Percentiles rank a stretch among this genome's conserved stretches.
These are phyloP conservation scores for Poecilia velifera DNA, from an alignment of 2,797 vertebrate genomes.

Conservation along the genomic window DNA sequence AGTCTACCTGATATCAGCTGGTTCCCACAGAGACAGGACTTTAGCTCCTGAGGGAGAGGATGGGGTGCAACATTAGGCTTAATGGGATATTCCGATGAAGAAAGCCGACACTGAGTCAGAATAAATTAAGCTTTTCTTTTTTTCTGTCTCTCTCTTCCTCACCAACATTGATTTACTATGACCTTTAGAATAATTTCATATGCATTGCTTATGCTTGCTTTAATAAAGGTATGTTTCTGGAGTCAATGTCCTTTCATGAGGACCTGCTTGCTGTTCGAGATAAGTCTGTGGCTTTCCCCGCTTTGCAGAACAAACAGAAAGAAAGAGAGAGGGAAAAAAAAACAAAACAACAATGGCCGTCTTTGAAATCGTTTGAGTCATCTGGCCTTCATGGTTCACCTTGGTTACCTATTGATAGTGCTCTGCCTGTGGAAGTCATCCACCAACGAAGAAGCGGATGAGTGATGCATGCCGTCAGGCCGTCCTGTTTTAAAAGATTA, in stretches of 20 bases:
- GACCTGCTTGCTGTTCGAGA: constrained; percentile 4
- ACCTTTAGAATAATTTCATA: constrained; percentile 20
- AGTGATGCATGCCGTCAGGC: constrained; percentile 21
- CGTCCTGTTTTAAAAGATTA: constrained; percentile 37
- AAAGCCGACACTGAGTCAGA: constrained; percentile 41
- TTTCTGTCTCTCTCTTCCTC: constrained; percentile 10
- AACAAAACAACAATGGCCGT: constrained; percentile 17
- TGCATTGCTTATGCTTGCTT: constrained; percentile 6
- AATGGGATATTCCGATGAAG: constrained; percentile 55
- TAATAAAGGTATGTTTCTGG: constrained; percentile 7
- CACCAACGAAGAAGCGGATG: constrained; percentile 2
- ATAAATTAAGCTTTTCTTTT: constrained; percentile 23
- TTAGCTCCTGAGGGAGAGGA: constrained; percentile 46
- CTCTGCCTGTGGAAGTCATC: constrained; percentile 24
- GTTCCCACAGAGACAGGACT: constrained; percentile 69
- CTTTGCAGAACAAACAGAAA: neutral
- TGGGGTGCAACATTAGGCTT: constrained; percentile 65
- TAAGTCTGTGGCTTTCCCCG: constrained; percentile 12
- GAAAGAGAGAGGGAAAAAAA: neutral
- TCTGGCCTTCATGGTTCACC: constrained; percentile 33
- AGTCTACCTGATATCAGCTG: constrained; percentile 76
- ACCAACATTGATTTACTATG: constrained; percentile 16
- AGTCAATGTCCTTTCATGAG: constrained; percentile 19
- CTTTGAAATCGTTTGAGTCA: constrained; percentile 27
- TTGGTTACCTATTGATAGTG: constrained; percentile 59